phyloP scores from a whole-genome alignment of 2,888 invertebrate species.

The Eubasilissa splendida region DNA sequence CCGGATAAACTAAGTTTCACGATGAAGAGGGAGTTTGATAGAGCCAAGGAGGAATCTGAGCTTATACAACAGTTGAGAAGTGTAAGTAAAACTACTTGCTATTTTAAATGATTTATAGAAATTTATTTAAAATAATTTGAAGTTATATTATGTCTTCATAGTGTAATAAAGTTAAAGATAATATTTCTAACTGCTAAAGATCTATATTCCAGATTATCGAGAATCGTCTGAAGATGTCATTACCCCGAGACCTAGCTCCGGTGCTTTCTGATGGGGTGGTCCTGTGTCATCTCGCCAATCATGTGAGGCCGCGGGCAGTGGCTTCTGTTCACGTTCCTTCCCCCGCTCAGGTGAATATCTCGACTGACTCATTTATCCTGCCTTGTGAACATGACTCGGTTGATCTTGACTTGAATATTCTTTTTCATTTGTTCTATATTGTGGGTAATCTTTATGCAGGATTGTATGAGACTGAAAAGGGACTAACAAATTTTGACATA shows the following conservation, averaged over 20 bases:
- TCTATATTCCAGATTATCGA: constrained; percentile 84
- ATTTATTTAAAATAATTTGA: too few species aligned
- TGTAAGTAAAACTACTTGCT: constrained; percentile 71
- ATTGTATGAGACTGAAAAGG: too few species aligned
- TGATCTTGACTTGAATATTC: too few species aligned
- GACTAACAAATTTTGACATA: too few species aligned
- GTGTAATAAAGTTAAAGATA: too few species aligned
- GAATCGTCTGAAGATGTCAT: constrained; percentile 88
- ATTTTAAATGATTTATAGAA: background rate
- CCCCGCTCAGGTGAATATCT: constrained; percentile 82
- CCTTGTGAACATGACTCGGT: too few species aligned
- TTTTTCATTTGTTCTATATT: too few species aligned
- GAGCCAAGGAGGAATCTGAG: constrained; percentile 91
- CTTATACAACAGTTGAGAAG: constrained; percentile 86
- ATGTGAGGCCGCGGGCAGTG: constrained; percentile 91
- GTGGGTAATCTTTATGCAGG: too few species aligned
- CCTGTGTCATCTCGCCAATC: constrained; percentile 94
- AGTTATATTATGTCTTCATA: too few species aligned
- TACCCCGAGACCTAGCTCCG: constrained; percentile 89
- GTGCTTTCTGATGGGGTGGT: constrained; percentile 94
- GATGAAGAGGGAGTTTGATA: constrained; percentile 92
- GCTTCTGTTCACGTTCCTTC: constrained; percentile 96
- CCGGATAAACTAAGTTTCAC: constrained; percentile 90
- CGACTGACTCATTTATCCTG: background rate
- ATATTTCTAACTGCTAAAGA: background rate